Base-by-base conservation (phyloP, 2,797 vertebrate genomes). In the Phrynocephalus guinanensis region DNA sequence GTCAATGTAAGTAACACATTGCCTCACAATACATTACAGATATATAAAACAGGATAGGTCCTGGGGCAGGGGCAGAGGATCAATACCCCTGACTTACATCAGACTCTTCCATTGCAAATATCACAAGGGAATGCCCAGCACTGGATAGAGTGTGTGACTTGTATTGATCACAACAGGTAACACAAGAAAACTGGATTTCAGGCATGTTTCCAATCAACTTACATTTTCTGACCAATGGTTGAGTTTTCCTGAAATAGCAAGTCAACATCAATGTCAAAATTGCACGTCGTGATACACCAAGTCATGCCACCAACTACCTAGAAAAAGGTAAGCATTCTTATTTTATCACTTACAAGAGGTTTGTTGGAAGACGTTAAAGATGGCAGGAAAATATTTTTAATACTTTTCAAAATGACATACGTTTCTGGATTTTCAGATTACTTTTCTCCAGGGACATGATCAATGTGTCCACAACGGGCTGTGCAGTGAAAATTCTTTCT, bases 291-390 rank as follows among this genome's bases (percentile, higher is more conserved):
- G 94, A 99, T 98, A 90, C 99, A 99, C 99, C 99, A 99, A 1
- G 98, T 99, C 99, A 99, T 99, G 80, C 99, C 99, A 2, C 99
- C 99, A 0, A 99, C 99, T 90, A 99, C 99, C 99, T 99, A 96
- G 0, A 88, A 93, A 88, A 90, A 68, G 71, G 50, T 89, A 52
- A 87, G 56, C 18, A 91, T 91, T 30, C 90, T 66, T 28, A 87
- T 0, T 79, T 60, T 48, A 71, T 38, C 33, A 60, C 1, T 4
- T 1, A 3, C 22, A 66, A 56, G 56, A 38, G 48, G 9, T 16
- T 63, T 66, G 33, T 24, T 26, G 26, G 33, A 81, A 81, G 33
- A 66, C 28, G 3, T 1, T 26, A 75, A 33, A 73, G 63, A 1
- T 28, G 7, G 26, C 26, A 60, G 33, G 28, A 8, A 60, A 68